These are phyloP conservation scores for Polypterus senegalus DNA, from an alignment of 2,113 vertebrate genomes.

Conservation along the genomic window DNA sequence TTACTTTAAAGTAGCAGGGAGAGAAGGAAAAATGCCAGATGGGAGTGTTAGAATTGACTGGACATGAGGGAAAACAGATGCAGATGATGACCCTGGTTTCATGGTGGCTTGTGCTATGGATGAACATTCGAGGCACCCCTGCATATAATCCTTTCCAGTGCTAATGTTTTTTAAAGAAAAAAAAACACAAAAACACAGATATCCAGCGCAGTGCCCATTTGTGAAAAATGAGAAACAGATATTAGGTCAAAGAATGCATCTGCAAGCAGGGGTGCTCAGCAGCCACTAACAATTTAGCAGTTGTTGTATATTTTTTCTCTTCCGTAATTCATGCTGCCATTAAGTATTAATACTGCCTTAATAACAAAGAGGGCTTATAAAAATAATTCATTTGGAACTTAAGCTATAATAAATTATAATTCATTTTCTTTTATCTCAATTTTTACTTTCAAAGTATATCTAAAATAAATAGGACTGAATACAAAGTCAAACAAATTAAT, in stretches of 20 bases:
- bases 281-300: constrained; percentile 21
- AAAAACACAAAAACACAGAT: constrained; percentile 15
- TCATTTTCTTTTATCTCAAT: too few species aligned
- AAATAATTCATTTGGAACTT: too few species aligned
- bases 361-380: constrained; percentile 17
- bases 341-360: constrained; percentile 20
- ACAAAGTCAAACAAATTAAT: too few species aligned
- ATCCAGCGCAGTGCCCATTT: constrained; percentile 17
- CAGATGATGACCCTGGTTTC: constrained; percentile 20
- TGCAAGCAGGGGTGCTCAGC: constrained; percentile 1
- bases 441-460: too few species aligned
- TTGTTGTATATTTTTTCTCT: constrained; percentile 17
- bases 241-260: constrained; percentile 17
- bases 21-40: constrained; percentile 46
- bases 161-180: constrained; percentile 32
- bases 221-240: constrained; percentile 28
- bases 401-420: too few species aligned
- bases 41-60: constrained; percentile 45
- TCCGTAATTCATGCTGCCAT: constrained; percentile 23
- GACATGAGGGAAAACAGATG: constrained; percentile 56
- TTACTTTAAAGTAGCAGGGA: constrained; percentile 51
- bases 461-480: too few species aligned
- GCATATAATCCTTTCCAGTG: constrained; percentile 35
- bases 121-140: constrained; percentile 23
- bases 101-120: constrained; percentile 18